A percentile compares a stretch with the other conserved stretches of the same genome.
These are phyloP conservation scores for Dioctria linearis DNA, from an alignment of 2,888 invertebrate genomes.

Conservation along the genomic window DNA sequence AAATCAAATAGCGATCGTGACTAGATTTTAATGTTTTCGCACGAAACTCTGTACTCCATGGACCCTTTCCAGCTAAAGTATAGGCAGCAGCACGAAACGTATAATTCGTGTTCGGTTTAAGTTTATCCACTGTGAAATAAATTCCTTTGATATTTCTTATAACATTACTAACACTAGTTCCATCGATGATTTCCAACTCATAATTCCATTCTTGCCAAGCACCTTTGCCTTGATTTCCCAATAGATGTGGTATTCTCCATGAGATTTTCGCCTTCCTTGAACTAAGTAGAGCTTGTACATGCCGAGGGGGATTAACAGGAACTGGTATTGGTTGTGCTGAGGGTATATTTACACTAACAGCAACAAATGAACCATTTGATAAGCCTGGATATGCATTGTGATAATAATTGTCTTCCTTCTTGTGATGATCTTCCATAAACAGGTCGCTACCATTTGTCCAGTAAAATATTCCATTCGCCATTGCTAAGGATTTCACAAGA, in stretches of 20 bases:
- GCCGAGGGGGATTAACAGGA: conserved; percentile 84
- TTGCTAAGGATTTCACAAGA: conserved; percentile 82
- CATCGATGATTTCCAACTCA: conserved; percentile 68
- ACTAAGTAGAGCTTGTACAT: conserved; percentile 87
- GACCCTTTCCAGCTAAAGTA: conserved; percentile 82
- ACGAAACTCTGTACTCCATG: conserved; percentile 83
- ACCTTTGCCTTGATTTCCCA: conserved; percentile 81
- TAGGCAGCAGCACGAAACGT: conserved; percentile 86
- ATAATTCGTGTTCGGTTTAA: conserved; percentile 84
- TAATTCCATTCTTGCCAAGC: conserved; percentile 73
- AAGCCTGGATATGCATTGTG: conserved; percentile 81
- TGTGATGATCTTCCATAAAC: conserved; percentile 84
- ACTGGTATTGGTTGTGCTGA: conserved; percentile 85
- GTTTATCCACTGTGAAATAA: conserved; percentile 77
- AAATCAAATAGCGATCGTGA: conserved; percentile 72
- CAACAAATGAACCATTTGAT: conserved; percentile 72
- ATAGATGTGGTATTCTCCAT: conserved; percentile 86
- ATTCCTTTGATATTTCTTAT: conserved; percentile 73
- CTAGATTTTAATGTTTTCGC: conserved; percentile 78
- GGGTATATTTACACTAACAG: conserved; percentile 75
- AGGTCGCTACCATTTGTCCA: conserved; percentile 88
- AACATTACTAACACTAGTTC: conserved; percentile 66
- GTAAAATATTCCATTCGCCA: conserved; percentile 84
- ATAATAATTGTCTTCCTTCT: conserved; percentile 79
- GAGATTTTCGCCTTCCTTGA: conserved; percentile 82